A percentile compares a stretch with the other conserved stretches of the same genome.
Evolutionary conservation across 2,797 vertebrate species (phyloP).

Genomic region (Eulemur albifrons): DNA sequence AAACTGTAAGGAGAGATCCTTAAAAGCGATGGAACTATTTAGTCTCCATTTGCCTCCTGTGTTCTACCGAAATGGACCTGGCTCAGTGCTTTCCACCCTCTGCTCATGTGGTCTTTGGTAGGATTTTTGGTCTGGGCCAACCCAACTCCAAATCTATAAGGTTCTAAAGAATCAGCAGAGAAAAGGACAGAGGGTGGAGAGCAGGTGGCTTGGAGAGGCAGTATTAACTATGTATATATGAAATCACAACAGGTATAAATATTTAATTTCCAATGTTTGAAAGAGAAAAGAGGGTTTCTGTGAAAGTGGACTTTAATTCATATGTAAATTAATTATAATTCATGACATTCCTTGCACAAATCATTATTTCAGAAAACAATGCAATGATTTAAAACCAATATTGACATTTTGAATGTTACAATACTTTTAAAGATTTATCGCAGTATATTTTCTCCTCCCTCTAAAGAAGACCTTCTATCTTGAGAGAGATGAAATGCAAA

Average conservation of each 20-base stretch:
- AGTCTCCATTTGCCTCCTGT: neutral
- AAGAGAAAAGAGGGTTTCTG: conserved; percentile 66
- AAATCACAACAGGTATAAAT: conserved; percentile 75
- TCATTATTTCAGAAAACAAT: conserved; percentile 76
- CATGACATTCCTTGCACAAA: conserved; percentile 63
- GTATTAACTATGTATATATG: conserved; percentile 71
- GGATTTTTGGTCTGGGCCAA: neutral
- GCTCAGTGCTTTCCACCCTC: neutral
- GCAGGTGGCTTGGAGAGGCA: conserved; percentile 61
- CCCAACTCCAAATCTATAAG: neutral
- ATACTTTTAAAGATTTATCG: conserved; percentile 49
- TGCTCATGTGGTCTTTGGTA: neutral
- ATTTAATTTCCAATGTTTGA: conserved; percentile 76
- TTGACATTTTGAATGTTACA: conserved; percentile 68
- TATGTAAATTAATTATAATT: conserved; percentile 77
- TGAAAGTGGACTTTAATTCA: conserved; percentile 58
- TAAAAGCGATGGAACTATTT: neutral
- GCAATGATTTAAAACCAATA: conserved; percentile 74
- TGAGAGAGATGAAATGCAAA: neutral
- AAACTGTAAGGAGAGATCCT: neutral
- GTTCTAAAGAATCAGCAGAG: neutral
- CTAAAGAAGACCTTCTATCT: conserved; percentile 5
- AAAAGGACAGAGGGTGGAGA: conserved; percentile 38
- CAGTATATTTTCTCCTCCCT: neutral
- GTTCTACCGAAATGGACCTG: neutral